Percentiles rank a stretch among this genome's conserved stretches.
Evolutionary conservation across 2,113 vertebrate genomes (phyloP).

Genomic region (Phaethornis superciliosus): DNA sequence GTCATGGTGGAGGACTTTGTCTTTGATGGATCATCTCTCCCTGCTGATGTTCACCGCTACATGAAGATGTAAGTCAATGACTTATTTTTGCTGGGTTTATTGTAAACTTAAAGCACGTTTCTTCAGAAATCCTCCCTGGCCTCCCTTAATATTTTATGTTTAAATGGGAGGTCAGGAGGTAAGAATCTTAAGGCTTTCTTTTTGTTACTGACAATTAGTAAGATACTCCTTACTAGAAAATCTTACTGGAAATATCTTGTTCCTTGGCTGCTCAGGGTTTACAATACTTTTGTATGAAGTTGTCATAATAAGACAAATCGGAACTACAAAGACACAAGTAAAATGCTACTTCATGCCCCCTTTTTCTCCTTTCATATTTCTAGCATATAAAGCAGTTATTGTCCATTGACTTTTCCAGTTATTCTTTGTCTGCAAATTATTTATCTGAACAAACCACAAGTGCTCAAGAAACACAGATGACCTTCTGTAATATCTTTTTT

Average conservation of each 20-base stretch:
- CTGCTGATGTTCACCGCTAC: conserved; percentile 93
- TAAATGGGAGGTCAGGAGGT: neutral
- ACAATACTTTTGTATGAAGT: neutral
- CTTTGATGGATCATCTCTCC: conserved; percentile 91
- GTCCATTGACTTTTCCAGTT: neutral
- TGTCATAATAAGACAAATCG: neutral
- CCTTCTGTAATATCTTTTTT: neutral
- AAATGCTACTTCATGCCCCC: neutral
- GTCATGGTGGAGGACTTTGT: conserved; percentile 91
- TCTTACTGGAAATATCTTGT: neutral
- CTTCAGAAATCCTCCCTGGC: neutral
- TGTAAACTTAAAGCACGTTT: neutral
- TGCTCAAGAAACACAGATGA: neutral
- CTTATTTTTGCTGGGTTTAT: neutral
- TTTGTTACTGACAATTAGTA: neutral
- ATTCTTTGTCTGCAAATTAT: neutral
- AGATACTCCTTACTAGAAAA: neutral
- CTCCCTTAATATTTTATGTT: neutral
- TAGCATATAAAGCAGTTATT: neutral
- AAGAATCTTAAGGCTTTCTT: neutral
- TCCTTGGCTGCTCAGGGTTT: neutral
- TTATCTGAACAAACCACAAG: neutral
- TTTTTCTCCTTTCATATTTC: neutral
- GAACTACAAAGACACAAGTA: neutral
- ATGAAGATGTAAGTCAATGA: conserved; percentile 85